Evolutionary conservation across 2,113 vertebrate genomes (phyloP).

Genomic region (Engraulis encrasicolus): DNA sequence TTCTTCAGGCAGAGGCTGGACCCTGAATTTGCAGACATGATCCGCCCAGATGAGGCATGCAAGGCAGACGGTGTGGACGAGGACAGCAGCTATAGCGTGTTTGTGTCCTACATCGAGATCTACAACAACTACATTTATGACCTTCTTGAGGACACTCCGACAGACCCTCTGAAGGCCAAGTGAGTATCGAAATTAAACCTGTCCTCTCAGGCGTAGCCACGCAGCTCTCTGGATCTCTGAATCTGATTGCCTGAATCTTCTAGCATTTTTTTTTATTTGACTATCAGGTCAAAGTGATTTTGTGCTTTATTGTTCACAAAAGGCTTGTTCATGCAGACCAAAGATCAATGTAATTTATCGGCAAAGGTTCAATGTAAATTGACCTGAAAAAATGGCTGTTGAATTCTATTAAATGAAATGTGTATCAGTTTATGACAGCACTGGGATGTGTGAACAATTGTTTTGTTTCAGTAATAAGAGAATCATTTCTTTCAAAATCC

Average conservation of each 20-base stretch:
- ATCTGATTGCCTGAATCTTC: too few species aligned
- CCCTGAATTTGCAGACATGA: slow-evolving; percentile 93
- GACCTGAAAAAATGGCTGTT: too few species aligned
- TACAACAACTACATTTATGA: slow-evolving; percentile 99
- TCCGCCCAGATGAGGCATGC: slow-evolving; percentile 83
- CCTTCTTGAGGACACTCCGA: slow-evolving; percentile 85
- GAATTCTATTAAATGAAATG: too few species aligned
- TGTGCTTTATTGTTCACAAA: not conserved
- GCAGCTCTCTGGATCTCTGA: too few species aligned
- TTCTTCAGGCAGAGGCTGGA: slow-evolving; percentile 82
- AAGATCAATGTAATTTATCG: not conserved
- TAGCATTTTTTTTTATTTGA: not conserved
- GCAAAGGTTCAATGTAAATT: too few species aligned
- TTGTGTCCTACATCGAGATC: slow-evolving; percentile 96
- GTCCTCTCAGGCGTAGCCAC: not conserved
- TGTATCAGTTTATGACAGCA: not conserved
- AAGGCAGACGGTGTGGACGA: slow-evolving; percentile 87
- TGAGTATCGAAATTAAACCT: slow-evolving; percentile 74
- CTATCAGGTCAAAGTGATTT: not conserved
- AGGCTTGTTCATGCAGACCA: not conserved
- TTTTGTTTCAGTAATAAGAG: not conserved
- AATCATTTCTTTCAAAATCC: not conserved
- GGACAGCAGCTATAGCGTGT: slow-evolving; percentile 91
- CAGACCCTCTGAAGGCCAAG: slow-evolving; percentile 90
- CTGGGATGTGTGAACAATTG: not conserved